Percentiles rank a stretch among this genome's conserved stretches.
Evolutionary conservation across 1,140 invertebrate species (phyloP).

Genomic region (Pogonus chalceus): DNA sequence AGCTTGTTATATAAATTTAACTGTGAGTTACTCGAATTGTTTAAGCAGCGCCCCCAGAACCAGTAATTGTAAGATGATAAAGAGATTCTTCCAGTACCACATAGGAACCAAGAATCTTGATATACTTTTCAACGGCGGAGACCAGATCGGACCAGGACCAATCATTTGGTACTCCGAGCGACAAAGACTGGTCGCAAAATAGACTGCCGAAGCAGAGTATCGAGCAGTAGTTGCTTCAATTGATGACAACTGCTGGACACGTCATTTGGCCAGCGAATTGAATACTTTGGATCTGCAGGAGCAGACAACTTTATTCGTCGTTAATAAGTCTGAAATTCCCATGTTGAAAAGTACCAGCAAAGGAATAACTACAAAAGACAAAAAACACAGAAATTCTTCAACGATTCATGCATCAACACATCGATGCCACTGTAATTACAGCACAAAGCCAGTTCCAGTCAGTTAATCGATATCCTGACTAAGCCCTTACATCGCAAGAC

Average conservation of each 20-base stretch:
- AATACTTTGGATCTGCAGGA: too few species aligned
- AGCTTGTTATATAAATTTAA: conserved; percentile 29
- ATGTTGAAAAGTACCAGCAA: conserved; percentile 20
- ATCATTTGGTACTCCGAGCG: conserved; percentile 17
- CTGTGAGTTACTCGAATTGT: conserved; percentile 28
- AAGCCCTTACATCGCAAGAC: too few species aligned
- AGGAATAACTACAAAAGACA: conserved; percentile 20
- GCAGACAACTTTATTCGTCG: conserved; percentile 15
- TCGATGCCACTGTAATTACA: conserved; percentile 28
- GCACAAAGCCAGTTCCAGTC: conserved; percentile 21
- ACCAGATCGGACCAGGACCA: conserved; percentile 15
- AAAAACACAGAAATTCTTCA: conserved; percentile 18
- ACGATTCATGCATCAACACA: conserved; percentile 18
- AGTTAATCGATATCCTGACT: conserved; percentile 17
- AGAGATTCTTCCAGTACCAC: conserved; percentile 27
- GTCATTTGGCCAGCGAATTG: too few species aligned
- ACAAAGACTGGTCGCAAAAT: not conserved
- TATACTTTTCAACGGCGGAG: conserved; percentile 18
- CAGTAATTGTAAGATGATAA: conserved; percentile 25
- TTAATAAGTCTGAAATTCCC: conserved; percentile 17
- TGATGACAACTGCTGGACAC: not conserved
- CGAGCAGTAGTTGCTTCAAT: not conserved
- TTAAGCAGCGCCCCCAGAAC: conserved; percentile 21
- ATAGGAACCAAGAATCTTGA: conserved; percentile 11
- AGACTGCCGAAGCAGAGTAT: not conserved